A percentile compares a stretch with the other conserved stretches of the same genome.
These are phyloP conservation scores for Neelides sp. DNA, from an alignment of 1,140 invertebrate genomes.

Conservation along the genomic window DNA sequence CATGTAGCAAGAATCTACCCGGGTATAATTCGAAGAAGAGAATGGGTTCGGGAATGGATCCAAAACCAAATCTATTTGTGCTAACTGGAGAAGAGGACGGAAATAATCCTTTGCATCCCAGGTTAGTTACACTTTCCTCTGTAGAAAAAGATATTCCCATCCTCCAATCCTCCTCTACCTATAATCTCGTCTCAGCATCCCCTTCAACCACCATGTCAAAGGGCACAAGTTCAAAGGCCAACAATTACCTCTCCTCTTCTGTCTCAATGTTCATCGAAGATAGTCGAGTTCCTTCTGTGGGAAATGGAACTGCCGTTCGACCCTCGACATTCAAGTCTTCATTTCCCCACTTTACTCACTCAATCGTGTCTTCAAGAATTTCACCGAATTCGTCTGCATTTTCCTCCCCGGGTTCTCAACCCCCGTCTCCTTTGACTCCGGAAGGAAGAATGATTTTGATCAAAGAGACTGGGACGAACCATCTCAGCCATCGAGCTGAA, in stretches of 20 bases:
- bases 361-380: neutral
- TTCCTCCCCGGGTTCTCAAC: conserved; percentile 2
- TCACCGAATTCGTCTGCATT: neutral
- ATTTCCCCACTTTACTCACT: conserved; percentile 4
- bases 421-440: neutral
- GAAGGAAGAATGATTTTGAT: neutral
- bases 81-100: conserved; percentile 14
- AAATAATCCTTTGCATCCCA: conserved; percentile 19
- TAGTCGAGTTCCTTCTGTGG: conserved; percentile 18
- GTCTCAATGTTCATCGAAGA: conserved; percentile 27
- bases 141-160: neutral
- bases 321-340: conserved; percentile 12
- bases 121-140: conserved; percentile 11
- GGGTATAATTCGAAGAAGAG: too few relatives aligned
- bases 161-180: neutral
- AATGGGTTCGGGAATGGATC: conserved; percentile 19
- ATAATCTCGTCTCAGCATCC: neutral
- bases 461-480: neutral
- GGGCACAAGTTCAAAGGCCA: too few relatives aligned
- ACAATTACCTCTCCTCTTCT: conserved; percentile 18
- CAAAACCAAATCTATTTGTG: conserved; percentile 17
- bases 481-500: neutral
- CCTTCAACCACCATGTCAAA: neutral
- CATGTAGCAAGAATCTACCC: too few relatives aligned
- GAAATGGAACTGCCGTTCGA: conserved; percentile 8